phyloP scores from a whole-genome alignment of 2,797 vertebrate genomes.

The Anguilla pacifica region DNA sequence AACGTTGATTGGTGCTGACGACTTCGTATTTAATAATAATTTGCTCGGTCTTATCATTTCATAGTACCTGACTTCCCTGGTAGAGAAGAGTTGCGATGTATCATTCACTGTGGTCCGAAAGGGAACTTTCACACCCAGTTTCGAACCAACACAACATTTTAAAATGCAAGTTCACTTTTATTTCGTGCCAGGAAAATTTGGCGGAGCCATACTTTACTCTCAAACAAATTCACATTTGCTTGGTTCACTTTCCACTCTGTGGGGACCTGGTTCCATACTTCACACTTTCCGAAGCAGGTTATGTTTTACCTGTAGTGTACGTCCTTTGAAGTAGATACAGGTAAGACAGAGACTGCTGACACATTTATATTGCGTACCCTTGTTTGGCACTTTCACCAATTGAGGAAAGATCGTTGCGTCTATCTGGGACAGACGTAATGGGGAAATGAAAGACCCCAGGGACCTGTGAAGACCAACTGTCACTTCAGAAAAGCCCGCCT shows the following conservation, averaged over 20 bases:
- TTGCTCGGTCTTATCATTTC: not conserved
- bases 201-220: not conserved
- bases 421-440: not conserved
- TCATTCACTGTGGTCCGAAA: not conserved
- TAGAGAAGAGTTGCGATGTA: not conserved
- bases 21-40: not conserved
- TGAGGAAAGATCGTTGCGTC: not conserved
- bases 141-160: too few relatives aligned
- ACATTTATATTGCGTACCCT: not conserved
- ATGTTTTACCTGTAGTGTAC: not conserved
- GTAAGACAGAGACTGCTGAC: not conserved
- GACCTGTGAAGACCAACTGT: not conserved
- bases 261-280: not conserved
- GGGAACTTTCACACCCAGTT: not conserved
- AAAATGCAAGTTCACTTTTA: not conserved
- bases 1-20: not conserved
- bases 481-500: not conserved
- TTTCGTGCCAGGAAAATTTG: not conserved
- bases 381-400: not conserved
- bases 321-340: not conserved
- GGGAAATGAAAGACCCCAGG: not conserved
- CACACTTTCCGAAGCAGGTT: not conserved
- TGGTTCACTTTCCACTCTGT: not conserved
- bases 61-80: not conserved
- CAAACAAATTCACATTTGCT: not conserved